Evolutionary conservation across 2,113 vertebrate species (phyloP), one percentile per base, ranked within the genome.

Genomic region (Mastomys natalensis): DNA sequence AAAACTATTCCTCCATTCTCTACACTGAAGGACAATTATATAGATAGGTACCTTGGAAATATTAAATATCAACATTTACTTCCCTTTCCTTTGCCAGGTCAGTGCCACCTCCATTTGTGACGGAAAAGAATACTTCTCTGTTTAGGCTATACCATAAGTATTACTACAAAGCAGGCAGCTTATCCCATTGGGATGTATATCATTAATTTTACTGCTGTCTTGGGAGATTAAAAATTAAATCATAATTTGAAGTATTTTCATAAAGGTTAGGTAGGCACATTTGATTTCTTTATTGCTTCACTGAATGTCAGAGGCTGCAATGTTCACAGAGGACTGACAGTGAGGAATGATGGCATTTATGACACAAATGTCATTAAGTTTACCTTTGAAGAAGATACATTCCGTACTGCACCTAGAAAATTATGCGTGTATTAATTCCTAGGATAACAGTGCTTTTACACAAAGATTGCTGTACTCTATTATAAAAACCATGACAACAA

Each of bases 141-240:
- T 93, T 85, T 94, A 91, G 89, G 62, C 91, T 74, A 92, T 93
- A 96, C 73, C 88, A 22, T 55, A 97, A 97, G 95, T 91, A 68
- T 97, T 98, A 98, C 91, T 98, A 85, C 80, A 94, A 97, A 96
- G 77, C 22, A 98, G 89, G 96, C 48, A 88, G 87, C 95, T 92
- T 80, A 37, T 97, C 93, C 93, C 37, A 0, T 90, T 74, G 24
- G 97, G 95, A 97, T 98, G 98, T 98, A 97, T 97, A 97, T 97
- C 95, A 97, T 93, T 98, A 97, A 96, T 97, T 98, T 98, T 98
- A 98, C 91, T 97, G 88, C 94, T 97, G 96, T 76, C 96, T 97
- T 80, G 78, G 66, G 94, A 98, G 89, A 98, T 97, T 98, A 98
- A 98, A 98, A 98, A 98, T 97, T 98, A 98, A 98, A 98, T 97